Conservation (phyloP, 1,140 invertebrate genomes). For the Drosophila trapezifrons region DNA sequence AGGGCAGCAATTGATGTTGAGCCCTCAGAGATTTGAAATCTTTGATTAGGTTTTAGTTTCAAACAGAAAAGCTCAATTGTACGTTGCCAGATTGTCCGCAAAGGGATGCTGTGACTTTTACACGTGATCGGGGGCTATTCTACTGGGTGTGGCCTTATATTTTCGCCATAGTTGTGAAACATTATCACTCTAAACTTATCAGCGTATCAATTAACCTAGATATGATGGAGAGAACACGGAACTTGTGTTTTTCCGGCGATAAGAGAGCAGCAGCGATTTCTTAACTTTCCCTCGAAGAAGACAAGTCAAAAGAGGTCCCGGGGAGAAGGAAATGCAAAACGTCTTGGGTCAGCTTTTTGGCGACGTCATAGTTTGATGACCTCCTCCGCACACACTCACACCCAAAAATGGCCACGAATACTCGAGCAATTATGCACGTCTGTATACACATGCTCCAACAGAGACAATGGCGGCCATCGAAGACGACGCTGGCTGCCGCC, state of each 20-base stretch:
- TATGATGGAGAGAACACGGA: constrained; percentile 47
- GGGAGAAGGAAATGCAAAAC: constrained; percentile 29
- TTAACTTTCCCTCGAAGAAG: constrained; percentile 1
- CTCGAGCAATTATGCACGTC: constrained; percentile 34
- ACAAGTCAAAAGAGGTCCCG: not conserved
- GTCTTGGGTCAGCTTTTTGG: constrained; percentile 29
- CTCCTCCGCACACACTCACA: constrained; percentile 41
- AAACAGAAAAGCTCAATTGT: constrained; percentile 1
- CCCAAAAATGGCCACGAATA: constrained; percentile 25
- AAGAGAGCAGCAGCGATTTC: constrained; percentile 7
- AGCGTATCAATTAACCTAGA: constrained; percentile 70
- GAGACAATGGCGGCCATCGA: constrained; percentile 54
- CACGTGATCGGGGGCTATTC: constrained; percentile 9
- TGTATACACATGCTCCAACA: constrained; percentile 38
- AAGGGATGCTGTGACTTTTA: constrained; percentile 41
- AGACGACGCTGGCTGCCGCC: constrained; percentile 38
- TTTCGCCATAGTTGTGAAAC: constrained; percentile 7
- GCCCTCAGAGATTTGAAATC: constrained; percentile 26
- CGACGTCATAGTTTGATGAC: constrained; percentile 79
- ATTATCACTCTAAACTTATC: constrained; percentile 47
- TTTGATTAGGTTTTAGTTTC: constrained; percentile 30
- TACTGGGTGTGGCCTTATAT: constrained; percentile 10
- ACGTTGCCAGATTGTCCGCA: constrained; percentile 30
- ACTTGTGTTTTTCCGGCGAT: constrained; percentile 36
- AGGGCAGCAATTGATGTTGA: constrained; percentile 3